These are phyloP conservation scores for Tympanoctomys barrerae DNA, from an alignment of 2,797 vertebrate species.

Conservation along the genomic window DNA sequence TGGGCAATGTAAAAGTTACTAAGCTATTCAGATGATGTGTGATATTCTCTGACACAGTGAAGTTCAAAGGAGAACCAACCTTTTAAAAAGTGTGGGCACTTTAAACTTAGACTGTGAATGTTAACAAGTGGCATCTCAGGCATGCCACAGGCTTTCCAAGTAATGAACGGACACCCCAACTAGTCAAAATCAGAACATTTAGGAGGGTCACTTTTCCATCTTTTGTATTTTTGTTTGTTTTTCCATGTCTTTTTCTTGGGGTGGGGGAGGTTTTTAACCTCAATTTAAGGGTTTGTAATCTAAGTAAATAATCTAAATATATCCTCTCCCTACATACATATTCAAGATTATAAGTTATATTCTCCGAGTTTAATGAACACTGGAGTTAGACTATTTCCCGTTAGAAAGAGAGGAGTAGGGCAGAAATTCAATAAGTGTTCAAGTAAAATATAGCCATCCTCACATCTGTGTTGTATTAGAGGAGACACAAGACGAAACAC, in stretches of 20 bases:
- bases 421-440: conserved; percentile 86
- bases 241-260: conserved; percentile 36
- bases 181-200: neutral
- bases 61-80: neutral
- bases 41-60: neutral
- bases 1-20: neutral
- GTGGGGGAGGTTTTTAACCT: conserved; percentile 12
- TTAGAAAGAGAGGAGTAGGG: conserved; percentile 84
- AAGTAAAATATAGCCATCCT: conserved; percentile 86
- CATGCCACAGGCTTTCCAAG: neutral
- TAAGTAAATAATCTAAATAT: conserved; percentile 82
- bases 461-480: conserved; percentile 90
- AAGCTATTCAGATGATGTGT: neutral
- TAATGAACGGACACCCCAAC: neutral
- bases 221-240: conserved; percentile 68
- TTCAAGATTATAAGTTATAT: conserved; percentile 79
- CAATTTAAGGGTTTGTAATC: conserved; percentile 73
- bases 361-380: conserved; percentile 83
- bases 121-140: conserved; percentile 8
- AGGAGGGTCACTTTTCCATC: neutral
- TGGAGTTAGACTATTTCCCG: conserved; percentile 86
- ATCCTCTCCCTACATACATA: conserved; percentile 78
- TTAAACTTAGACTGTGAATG: neutral
- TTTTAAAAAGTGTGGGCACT: neutral
- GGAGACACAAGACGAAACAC: conserved; percentile 90